Conservation (phyloP, 2,113 vertebrate species). For the Pangasianodon gigas region DNA sequence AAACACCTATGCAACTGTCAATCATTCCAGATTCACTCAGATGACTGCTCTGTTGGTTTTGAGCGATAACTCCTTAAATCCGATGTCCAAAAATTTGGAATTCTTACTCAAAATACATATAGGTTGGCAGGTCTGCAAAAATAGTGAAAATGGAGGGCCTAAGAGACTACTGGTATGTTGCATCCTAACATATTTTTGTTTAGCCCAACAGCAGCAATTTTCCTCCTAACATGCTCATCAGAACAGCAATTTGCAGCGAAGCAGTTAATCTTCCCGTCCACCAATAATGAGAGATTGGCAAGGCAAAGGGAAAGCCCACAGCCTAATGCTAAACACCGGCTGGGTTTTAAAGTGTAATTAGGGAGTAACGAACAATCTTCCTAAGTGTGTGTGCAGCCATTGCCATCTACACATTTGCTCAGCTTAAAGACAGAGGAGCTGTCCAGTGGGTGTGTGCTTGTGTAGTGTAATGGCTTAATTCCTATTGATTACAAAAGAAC, state of each 20-base stretch:
- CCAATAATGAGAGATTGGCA: slow-evolving; percentile 29
- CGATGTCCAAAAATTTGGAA: background rate
- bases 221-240: background rate
- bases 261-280: slow-evolving; percentile 10
- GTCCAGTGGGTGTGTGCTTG: slow-evolving; percentile 34
- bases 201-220: background rate
- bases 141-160: background rate
- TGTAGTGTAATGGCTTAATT: slow-evolving; percentile 38
- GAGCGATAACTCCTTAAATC: background rate
- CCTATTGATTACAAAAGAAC: slow-evolving; percentile 31
- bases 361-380: slow-evolving; percentile 40
- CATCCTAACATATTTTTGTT: slow-evolving; percentile 14
- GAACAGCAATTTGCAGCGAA: slow-evolving; percentile 12
- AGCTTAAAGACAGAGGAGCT: slow-evolving; percentile 41
- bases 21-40: background rate
- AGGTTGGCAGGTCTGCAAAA: background rate
- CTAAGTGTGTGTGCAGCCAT: slow-evolving; percentile 18
- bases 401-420: slow-evolving; percentile 11
- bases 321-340: slow-evolving; percentile 28
- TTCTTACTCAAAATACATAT: background rate
- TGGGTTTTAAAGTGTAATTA: slow-evolving; percentile 44
- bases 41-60: background rate
- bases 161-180: background rate
- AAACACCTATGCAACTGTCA: background rate
- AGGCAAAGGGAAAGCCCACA: slow-evolving; percentile 24